phyloP scores from a whole-genome alignment of 1,140 invertebrate genomes.

The Goniozus legneri region DNA sequence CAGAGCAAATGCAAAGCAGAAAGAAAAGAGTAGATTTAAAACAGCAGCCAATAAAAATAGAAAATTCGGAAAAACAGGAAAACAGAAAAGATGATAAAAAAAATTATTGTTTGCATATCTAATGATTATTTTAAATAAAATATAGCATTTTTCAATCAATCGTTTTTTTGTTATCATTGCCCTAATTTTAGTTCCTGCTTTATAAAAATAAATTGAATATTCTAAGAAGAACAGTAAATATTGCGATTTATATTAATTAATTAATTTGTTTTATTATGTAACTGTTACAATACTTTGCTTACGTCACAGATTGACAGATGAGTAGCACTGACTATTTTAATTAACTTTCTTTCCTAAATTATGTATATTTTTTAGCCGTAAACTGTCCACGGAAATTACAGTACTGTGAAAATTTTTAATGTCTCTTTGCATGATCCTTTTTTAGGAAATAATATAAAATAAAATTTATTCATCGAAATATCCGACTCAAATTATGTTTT shows the following conservation, averaged over 20 bases:
- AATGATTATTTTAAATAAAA: neutral
- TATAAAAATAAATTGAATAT: slow-evolving; percentile 1
- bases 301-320: slow-evolving; percentile 37
- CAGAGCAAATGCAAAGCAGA: slow-evolving; percentile 39
- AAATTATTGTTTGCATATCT: too few relatives aligned
- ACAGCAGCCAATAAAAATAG: slow-evolving; percentile 4
- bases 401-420: slow-evolving; percentile 25
- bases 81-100: slow-evolving; percentile 10
- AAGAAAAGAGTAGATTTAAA: slow-evolving; percentile 31
- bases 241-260: slow-evolving; percentile 6
- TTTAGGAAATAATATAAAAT: too few relatives aligned
- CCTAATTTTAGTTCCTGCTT: too few relatives aligned
- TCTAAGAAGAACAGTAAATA: slow-evolving; percentile 2
- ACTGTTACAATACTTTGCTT: slow-evolving; percentile 43
- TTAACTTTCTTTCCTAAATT: slow-evolving; percentile 28
- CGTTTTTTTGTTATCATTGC: too few relatives aligned
- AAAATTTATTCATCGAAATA: slow-evolving; percentile 1
- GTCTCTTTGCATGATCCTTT: too few relatives aligned
- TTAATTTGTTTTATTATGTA: slow-evolving; percentile 46
- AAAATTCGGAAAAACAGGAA: slow-evolving; percentile 9
- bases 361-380: slow-evolving; percentile 25
- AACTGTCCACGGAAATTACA: slow-evolving; percentile 34
- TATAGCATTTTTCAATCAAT: neutral
- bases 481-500: too few relatives aligned
- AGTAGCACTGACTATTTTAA: slow-evolving; percentile 37